Conservation (phyloP, 1,140 invertebrate genomes). For the Caenorhabditis tropicalis region DNA sequence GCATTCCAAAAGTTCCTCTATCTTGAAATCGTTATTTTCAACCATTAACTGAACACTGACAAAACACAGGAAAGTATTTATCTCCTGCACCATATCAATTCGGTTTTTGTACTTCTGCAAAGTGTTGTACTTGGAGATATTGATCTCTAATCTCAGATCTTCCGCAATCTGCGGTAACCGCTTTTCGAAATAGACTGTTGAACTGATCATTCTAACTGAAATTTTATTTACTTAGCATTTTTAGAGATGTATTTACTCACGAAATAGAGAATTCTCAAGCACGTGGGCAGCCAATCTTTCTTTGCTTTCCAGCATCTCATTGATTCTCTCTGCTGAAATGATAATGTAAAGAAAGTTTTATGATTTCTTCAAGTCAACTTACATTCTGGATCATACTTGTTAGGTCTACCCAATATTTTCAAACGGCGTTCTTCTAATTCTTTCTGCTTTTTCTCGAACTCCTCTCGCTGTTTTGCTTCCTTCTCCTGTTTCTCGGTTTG, state of each 20-base stretch:
- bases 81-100: background rate
- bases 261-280: background rate
- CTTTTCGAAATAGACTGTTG: background rate
- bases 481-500: background rate
- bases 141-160: background rate
- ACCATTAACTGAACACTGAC: background rate
- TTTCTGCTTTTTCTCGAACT: background rate
- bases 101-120: background rate
- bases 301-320: background rate
- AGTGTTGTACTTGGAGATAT: background rate
- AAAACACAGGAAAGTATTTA: background rate
- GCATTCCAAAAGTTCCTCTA: background rate
- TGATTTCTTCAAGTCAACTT: too few species aligned
- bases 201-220: background rate
- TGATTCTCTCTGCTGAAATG: background rate
- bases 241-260: too few species aligned
- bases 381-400: too few species aligned
- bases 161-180: background rate
- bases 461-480: background rate
- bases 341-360: too few species aligned
- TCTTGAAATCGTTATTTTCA: background rate
- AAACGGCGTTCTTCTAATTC: background rate
- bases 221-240: too few species aligned
- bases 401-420: too few species aligned
- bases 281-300: background rate